phyloP scores from a whole-genome alignment of 2,888 invertebrate species.

The Myopa testacea region DNA sequence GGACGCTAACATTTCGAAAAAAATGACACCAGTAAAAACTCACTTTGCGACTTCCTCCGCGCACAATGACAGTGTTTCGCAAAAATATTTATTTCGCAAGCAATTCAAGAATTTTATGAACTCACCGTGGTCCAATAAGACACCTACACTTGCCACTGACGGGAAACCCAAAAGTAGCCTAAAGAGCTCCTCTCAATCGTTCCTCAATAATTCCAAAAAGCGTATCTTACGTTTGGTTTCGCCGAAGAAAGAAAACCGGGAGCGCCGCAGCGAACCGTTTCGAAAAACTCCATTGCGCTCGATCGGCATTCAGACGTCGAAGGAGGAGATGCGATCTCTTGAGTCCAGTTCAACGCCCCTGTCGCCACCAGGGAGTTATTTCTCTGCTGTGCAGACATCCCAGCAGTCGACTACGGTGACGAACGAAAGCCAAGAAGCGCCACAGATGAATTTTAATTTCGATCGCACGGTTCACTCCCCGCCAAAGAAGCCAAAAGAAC shows the following conservation, averaged over 20 bases:
- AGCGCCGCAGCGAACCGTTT: background rate
- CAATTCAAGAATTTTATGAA: constrained; percentile 56
- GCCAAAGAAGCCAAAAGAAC: constrained; percentile 50
- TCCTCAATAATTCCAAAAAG: constrained; percentile 61
- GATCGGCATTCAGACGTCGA: constrained; percentile 61
- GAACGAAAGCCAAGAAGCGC: background rate
- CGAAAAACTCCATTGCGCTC: constrained; percentile 50
- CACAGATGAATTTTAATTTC: constrained; percentile 59
- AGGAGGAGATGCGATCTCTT: constrained; percentile 48
- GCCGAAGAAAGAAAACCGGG: constrained; percentile 57
- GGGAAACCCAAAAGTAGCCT: constrained; percentile 48
- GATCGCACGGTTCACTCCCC: constrained; percentile 62
- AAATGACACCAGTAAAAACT: constrained; percentile 63
- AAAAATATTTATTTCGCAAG: constrained; percentile 60
- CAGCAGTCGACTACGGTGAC: constrained; percentile 45
- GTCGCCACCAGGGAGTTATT: constrained; percentile 65
- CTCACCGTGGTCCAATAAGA: constrained; percentile 58
- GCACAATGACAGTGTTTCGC: constrained; percentile 43
- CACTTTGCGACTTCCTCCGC: constrained; percentile 29
- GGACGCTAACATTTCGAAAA: constrained; percentile 61
- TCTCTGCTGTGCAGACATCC: constrained; percentile 59
- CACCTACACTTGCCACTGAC: background rate
- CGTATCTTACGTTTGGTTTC: constrained; percentile 62
- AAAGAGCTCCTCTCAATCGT: constrained; percentile 53
- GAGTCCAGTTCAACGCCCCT: constrained; percentile 51